Evolutionary conservation across 92 coral and sea anemone genomes (phyloP).

Genomic region (Porites rus): DNA sequence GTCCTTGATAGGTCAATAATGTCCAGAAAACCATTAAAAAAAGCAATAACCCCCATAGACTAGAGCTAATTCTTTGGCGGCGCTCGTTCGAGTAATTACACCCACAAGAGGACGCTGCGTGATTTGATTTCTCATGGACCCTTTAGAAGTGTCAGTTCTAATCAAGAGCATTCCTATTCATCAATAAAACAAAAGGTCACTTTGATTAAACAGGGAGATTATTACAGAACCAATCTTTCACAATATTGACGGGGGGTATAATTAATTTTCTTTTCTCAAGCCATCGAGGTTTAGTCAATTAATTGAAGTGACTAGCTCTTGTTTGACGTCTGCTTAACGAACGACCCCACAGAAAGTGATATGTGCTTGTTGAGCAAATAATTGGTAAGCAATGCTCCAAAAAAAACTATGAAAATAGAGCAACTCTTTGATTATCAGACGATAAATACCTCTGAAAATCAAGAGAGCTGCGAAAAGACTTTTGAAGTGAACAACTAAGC

Average conservation of each 20-base stretch:
- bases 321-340: neutral
- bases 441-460: neutral
- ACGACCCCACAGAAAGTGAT: neutral
- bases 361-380: constrained; percentile 19
- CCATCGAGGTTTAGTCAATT: neutral
- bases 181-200: neutral
- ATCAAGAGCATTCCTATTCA: neutral
- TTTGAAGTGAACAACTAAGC: neutral
- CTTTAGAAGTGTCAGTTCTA: neutral
- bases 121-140: too few relatives aligned
- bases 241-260: neutral
- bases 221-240: neutral
- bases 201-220: neutral
- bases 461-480: neutral
- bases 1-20: too few relatives aligned
- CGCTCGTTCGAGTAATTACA: too few relatives aligned
- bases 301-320: neutral
- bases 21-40: too few relatives aligned
- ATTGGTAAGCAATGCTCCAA: neutral
- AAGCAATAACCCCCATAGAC: too few relatives aligned
- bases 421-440: neutral
- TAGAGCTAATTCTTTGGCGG: too few relatives aligned
- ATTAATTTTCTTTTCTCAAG: neutral
- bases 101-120: too few relatives aligned
- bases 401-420: neutral